A percentile compares a stretch with the other conserved stretches of the same genome.
phyloP scores from a whole-genome alignment of 2,113 vertebrate species.

The Petromus typicus region DNA sequence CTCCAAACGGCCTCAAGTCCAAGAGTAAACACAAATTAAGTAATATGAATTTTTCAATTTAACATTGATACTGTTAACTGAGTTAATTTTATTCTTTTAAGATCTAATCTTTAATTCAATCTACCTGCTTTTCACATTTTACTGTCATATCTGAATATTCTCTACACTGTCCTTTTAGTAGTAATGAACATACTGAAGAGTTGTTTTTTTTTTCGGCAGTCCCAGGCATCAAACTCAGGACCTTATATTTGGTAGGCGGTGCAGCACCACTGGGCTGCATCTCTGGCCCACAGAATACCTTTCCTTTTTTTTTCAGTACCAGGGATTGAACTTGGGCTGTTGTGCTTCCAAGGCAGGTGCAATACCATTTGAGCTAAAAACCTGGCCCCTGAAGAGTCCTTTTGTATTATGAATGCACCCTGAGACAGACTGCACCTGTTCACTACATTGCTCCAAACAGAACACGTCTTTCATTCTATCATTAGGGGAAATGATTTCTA shows the following conservation, averaged over 20 bases:
- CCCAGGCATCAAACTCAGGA: no score
- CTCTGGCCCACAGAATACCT: no score
- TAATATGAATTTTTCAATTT: background rate
- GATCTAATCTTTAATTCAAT: background rate
- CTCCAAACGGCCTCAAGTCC: background rate
- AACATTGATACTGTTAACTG: background rate
- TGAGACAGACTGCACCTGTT: background rate
- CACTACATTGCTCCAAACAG: background rate
- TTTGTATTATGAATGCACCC: background rate
- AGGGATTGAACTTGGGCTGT: no score
- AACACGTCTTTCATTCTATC: background rate
- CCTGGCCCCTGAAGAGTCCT: background rate
- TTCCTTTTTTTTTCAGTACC: no score
- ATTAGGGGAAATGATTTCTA: slow-evolving; percentile 49
- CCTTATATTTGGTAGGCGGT: no score
- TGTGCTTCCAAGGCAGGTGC: no score
- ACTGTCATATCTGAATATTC: background rate
- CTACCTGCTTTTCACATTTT: background rate
- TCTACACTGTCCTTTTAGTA: background rate
- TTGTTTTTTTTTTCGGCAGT: background rate
- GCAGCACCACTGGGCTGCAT: no score
- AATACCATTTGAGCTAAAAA: no score
- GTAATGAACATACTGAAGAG: background rate
- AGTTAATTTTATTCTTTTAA: slow-evolving; percentile 9
- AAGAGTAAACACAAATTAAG: background rate